Evolutionary conservation across 2,888 invertebrate species (phyloP), one percentile per base, ranked within the genome.

Genomic region (Pecten maximus): DNA sequence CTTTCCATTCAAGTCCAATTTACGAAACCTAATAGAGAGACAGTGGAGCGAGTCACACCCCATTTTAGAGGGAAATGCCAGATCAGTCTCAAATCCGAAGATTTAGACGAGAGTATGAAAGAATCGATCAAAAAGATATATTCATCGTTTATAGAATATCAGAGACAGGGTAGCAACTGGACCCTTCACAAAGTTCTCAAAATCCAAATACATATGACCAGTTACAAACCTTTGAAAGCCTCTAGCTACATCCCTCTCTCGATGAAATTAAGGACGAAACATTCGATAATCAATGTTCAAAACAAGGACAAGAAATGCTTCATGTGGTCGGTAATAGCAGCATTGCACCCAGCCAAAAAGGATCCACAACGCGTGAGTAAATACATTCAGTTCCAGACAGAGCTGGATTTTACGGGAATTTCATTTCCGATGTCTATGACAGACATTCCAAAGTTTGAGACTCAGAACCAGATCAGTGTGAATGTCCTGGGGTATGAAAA

Each of bases 261-360:
- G 0, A 87, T 86, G 88, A 54, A 40, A 19, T 87, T 93, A 74
- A 89, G 87, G 35, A 48, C 89, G 0, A 93, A 92, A 74, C 88
- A 92, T n/a, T 93, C 93, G 16, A 44, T 93, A 35, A 91, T 93
- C 40, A 94, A 93, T 74, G 88, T 94, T 6, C 87, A 93, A 88
- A 94, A 94, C 90, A 91, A 91, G 16, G 94, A 93, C 87, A 60
- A 91, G 15, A 90, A 92, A 86, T 93, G 94, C 39, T 92, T 93
- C 88, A 90, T 88, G 87, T 93, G 93, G 92, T 54, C 92, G 28
- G 87, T 93, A 28, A 35, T 91, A 16, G 88, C 92, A 19, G 93
- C 92, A 0, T 74, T 93, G 50, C 88, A 93, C 86, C 91, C 91
- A 16, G 90, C 23, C n/a, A n/a, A n/a, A n/a, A n/a, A n/a, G n/a